Base-by-base conservation (phyloP, 2,797 vertebrate species). In the Microctenopoma steveboyesi region DNA sequence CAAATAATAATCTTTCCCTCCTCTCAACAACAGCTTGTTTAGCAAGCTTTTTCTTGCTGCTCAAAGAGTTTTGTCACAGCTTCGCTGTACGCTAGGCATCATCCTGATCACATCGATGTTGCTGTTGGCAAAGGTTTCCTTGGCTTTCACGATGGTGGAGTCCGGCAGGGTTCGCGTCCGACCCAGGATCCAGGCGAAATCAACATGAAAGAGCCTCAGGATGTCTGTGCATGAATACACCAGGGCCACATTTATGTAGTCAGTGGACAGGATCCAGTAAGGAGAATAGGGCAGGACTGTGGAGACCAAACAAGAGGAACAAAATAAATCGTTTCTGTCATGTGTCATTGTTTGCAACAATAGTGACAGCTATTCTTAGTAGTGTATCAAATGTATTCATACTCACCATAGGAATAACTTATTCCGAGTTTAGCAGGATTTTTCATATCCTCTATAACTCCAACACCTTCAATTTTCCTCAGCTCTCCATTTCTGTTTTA, bases 181-280 rank as follows among this genome's bases (percentile, higher is more conserved):
- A 66, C 94, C 92, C 63, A 96, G 51, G 84, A 98, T 95, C 96
- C 96, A 98, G 64, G 95, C 94, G 0, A 95, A 94, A 73, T 97
- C 95, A 0, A 96, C 70, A 0, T 96, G 96, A 86, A 97, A 96
- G 68, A 97, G 86, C 86, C 94, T 92, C 67, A 97, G 74, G 69
- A 96, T 68, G 11, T 93, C 94, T 0, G 94, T 95, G 83, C 97
- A 98, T 76, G 97, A 97, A 77, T 97, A 98, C 22, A 97, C 94
- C 45, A 98, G 82, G 0, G 96, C 94, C 0, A 91, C 92, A 88
- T 93, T 95, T 56, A 93, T 93, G 0, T 98, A 98, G 91, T 98
- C 96, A 0, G 97, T 97, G 80, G 95, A 93, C 84, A 98, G 65
- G 69, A 98, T 93, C 96, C 95, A 96, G 89, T 98, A 97, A 0